These are phyloP conservation scores for Struthio camelus DNA, from an alignment of 2,113 vertebrate species.

Conservation along the genomic window DNA sequence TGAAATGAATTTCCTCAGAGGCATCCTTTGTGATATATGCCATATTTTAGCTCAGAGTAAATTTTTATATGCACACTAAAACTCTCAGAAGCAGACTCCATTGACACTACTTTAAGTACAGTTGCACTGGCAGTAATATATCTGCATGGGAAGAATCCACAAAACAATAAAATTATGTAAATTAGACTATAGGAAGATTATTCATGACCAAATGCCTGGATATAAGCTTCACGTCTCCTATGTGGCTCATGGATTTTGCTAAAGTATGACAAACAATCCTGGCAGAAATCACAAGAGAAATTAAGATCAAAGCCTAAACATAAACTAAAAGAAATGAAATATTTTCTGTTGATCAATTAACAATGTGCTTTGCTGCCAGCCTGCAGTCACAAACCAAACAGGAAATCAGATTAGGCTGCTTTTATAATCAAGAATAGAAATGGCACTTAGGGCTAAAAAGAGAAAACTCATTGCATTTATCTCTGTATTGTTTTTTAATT, in stretches of 20 bases:
- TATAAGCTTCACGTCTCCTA: conserved; percentile 30
- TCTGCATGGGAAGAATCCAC: conserved; percentile 60
- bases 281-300: conserved; percentile 51
- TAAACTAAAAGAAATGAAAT: conserved; percentile 30
- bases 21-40: conserved; percentile 49
- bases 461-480: conserved; percentile 33
- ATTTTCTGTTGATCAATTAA: conserved; percentile 43
- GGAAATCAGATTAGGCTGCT: conserved; percentile 37
- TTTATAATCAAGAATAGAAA: conserved; percentile 49
- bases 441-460: background rate
- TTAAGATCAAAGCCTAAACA: conserved; percentile 55
- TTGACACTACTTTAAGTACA: conserved; percentile 70
- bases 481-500: conserved; percentile 54
- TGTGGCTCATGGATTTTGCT: conserved; percentile 51
- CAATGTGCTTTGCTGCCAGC: conserved; percentile 13
- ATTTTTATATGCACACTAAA: conserved; percentile 63
- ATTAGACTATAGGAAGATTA: conserved; percentile 65
- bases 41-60: conserved; percentile 49
- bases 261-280: conserved; percentile 32
- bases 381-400: conserved; percentile 24
- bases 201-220: conserved; percentile 57
- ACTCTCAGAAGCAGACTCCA: conserved; percentile 51
- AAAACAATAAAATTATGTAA: conserved; percentile 76
- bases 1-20: conserved; percentile 61
- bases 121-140: conserved; percentile 69